Percentiles rank a stretch among this genome's conserved stretches.
Evolutionary conservation across 92 coral and sea anemone genomes (phyloP).

Genomic region (Paragorgia papillata): DNA sequence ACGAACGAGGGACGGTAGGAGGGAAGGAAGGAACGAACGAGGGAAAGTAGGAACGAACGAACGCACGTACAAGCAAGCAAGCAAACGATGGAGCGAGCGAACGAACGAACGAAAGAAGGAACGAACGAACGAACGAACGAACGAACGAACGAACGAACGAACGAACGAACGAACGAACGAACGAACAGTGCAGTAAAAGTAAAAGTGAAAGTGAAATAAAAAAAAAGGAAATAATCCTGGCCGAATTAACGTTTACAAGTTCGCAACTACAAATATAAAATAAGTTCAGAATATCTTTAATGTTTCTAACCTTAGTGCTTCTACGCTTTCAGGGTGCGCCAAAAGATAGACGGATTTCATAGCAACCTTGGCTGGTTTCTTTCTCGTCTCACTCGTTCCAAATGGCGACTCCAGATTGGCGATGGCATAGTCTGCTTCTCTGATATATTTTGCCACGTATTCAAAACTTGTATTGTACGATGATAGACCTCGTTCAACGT

Average conservation of each 20-base stretch:
- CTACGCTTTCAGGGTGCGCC: conserved; percentile 51
- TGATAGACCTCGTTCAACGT: conserved; percentile 53
- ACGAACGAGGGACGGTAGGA: no score
- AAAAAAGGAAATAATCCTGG: no score
- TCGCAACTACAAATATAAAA: no score
- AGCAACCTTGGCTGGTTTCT: conserved; percentile 16
- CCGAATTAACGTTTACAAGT: no score
- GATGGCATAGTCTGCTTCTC: conserved; percentile 73
- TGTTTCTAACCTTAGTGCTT: conserved; percentile 50
- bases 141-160: no score
- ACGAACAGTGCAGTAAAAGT: no score
- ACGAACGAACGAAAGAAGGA: background rate
- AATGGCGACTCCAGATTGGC: conserved; percentile 82
- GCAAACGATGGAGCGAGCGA: background rate
- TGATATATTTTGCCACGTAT: conserved; percentile 60
- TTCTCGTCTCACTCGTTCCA: conserved; percentile 47
- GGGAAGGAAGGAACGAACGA: no score
- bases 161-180: no score
- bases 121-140: background rate
- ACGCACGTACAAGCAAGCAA: background rate
- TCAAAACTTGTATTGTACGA: conserved; percentile 66
- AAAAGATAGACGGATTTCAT: conserved; percentile 20
- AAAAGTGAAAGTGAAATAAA: no score
- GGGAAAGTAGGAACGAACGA: no score
- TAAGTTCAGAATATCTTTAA: no score